Base-by-base conservation (phyloP, 64 coral and sea anemone genomes). In the Porites lutea region DNA sequence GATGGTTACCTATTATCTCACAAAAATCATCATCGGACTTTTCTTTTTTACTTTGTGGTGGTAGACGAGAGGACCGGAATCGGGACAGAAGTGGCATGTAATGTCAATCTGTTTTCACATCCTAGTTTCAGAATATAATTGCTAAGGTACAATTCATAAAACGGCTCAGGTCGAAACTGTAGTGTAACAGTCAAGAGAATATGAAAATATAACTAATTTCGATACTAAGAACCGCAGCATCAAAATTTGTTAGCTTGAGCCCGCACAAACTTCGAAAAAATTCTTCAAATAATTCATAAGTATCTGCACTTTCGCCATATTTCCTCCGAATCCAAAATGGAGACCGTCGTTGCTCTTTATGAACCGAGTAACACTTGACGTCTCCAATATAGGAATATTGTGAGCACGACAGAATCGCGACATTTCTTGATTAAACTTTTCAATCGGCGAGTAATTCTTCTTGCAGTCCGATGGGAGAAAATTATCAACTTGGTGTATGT, bases 291-390 rank as follows among this genome's bases (percentile, higher is more conserved):
- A 96, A 43, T 92, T 92, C 22, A 96, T 55, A 9, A 96, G 86
- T 19, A 92, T 61, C 27, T 96, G 88, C 27, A 77, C 94, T 59
- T 96, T 96, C 2, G 37, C 50, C 79, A 92, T 89, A 10, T 96
- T 96, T 10, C 94, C 94, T 45, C 90, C 94, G 45, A 51, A 79
- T 18, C 94, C 84, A 65, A 89, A 89, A 78, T 92, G 90, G 22
- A 64, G 90, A 12, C 76, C 85, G 27, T 96, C 94, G n/a, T 77
- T 89, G 70, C 94, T 93, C 20, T 82, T 88, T 5, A 96, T 96
- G 4, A 77, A 46, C 44, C 67, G 59, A 19, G 90, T 89, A 18
- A 96, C 45, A 6, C 45, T 70, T 22, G 77, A 82, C n/a, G 63
- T 52, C 61, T 92, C 94, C 6, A 96, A 19, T 10, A 96, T 44